Base-by-base conservation (phyloP, 2,888 invertebrate species). In the Helicoverpa assulta region DNA sequence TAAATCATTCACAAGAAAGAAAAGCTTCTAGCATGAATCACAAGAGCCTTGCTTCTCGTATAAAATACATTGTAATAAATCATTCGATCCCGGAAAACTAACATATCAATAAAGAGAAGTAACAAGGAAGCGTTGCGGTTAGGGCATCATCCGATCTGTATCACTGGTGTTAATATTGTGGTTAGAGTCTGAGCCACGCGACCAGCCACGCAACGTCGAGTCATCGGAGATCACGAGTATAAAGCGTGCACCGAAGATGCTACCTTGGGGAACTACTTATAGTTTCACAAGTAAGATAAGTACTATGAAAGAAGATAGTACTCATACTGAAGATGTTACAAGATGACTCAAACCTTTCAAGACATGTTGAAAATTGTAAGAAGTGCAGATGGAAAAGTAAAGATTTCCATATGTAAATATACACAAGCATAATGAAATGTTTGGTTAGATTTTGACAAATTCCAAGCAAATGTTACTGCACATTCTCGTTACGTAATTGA, bases 101-200 rank as follows among this genome's bases (percentile, higher is more conserved):
- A 74, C 51, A 73, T 76, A 82, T 73, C 69, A 71, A 71, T 74
- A 76, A 66, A 74, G 73, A 72, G 76, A 67, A 76, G 64, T 79
- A 79, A 73, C 77, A 72, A 84, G 80, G 78, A 78, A 80, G 68
- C 69, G 43, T 73, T 82, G 87, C 62, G 86, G 85, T 86, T 56
- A 52, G 57, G 47, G 70, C 78, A 83, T 81, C 79, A 85, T 67
- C 53, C 73, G 77, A 87, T 85, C 77, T 61, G 73, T 77, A 77
- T 74, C 75, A 62, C 56, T 61, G 78, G 69, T 81, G 83, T 79
- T 77, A 73, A 70, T 75, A 65, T 69, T 83, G 82, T 69, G 84
- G 84, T 81, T 26, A 54, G 62, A 71, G 47, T 62, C 66, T 73
- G 71, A 62, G 58, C 59, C 73, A 76, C 77, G 71, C 64, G 72